Base-by-base conservation (phyloP, 1,140 invertebrate species). In the Potamilus streckersoni region DNA sequence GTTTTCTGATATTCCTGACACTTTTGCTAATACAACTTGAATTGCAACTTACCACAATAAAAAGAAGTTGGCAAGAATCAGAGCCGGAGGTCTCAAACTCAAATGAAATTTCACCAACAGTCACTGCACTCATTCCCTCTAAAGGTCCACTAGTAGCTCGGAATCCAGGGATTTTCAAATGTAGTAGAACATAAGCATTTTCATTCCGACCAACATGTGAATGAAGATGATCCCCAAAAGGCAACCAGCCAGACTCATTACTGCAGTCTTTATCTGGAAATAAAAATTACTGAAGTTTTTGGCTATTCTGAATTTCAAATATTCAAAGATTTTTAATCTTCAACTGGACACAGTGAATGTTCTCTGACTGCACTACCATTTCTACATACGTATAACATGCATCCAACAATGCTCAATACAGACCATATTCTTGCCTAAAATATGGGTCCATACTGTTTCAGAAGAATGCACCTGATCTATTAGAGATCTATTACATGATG, bases 71-170 rank as follows among this genome's bases (percentile, higher is more conserved):
- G 79, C 92, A 92, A 27, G 89, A 85, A 11, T 79, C 81, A 1
- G 82, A 69, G 81, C 92, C 92, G 23, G 86, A 77, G 31, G 91
- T 81, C 77, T 92, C 90, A 83, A 93, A 92, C 15, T 85, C 85
- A 79, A 93, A 92, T 5, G 82, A 86, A 15, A 93, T 81, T 55
- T 87, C 82, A 16, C 90, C 91, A 3, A 92, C 87, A 69, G 89
- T 86, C 19, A 84, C 82, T 17, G 87, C 27, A 31, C 27, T 81
- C 72, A 87, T 86, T 0, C 90, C 91, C 71, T 77, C 69, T 12
- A 49, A 58, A 1, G 88, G 83, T 5, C 88, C 85, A 56, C 87
- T 86, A 49, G 88, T 81, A 17, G 88, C 88, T 20, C 89, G 80
- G 79, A 93, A 93, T 17, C 92, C 92, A 56, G 82, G 81, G 1